phyloP scores from a whole-genome alignment of 2,797 vertebrate species.

The Pelobates cultripes region DNA sequence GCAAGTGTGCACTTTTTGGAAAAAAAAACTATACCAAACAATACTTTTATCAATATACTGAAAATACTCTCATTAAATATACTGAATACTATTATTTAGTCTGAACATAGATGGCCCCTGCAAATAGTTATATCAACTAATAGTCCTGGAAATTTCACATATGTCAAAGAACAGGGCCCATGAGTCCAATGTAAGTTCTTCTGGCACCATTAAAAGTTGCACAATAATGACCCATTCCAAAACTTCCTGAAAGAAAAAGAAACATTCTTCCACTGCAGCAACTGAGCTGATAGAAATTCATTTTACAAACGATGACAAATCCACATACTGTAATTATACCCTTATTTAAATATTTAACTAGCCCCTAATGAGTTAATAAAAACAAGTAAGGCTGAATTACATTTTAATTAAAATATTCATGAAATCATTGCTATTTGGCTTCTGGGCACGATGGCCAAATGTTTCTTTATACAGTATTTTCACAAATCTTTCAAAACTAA shows the following conservation, averaged over 20 bases:
- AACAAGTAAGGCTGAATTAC: slow-evolving; percentile 30
- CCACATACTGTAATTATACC: slow-evolving; percentile 52
- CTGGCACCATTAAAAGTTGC: background rate
- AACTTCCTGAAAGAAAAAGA: slow-evolving; percentile 12
- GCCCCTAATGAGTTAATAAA: slow-evolving; percentile 50
- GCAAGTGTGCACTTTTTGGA: too few species aligned
- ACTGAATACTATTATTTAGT: background rate
- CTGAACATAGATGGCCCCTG: background rate
- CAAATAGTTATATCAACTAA: background rate
- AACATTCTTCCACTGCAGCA: slow-evolving; percentile 8
- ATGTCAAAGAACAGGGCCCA: background rate
- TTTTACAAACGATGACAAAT: slow-evolving; percentile 48
- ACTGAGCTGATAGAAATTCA: slow-evolving; percentile 44
- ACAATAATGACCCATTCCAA: background rate
- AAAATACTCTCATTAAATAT: background rate
- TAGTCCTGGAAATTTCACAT: background rate
- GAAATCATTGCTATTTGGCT: slow-evolving; percentile 48
- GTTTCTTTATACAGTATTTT: slow-evolving; percentile 24
- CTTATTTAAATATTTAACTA: slow-evolving; percentile 55
- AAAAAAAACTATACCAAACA: too few species aligned
- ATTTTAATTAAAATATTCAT: slow-evolving; percentile 55
- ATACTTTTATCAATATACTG: too few species aligned
- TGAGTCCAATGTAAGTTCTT: background rate
- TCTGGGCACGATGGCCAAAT: slow-evolving; percentile 25
- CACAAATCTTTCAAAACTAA: slow-evolving; percentile 33